These are phyloP conservation scores for Lepilemur septentrionalis DNA, from an alignment of 2,797 vertebrate species.

Conservation along the genomic window DNA sequence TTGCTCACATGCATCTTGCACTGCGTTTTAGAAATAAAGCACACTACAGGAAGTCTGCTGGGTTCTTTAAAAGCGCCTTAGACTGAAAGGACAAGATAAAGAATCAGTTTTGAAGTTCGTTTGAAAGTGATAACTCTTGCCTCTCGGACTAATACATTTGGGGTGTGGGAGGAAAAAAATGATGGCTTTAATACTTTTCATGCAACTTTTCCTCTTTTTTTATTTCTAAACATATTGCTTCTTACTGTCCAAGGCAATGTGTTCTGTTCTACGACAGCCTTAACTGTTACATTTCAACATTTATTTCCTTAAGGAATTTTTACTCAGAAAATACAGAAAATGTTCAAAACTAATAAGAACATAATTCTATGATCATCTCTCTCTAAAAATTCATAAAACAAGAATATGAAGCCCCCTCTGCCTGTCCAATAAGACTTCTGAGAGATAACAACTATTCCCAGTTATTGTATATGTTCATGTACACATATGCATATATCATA, in stretches of 20 bases:
- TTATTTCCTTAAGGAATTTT: slow-evolving; percentile 27
- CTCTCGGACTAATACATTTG: neutral
- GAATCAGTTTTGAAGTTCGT: neutral
- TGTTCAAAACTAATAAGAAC: neutral
- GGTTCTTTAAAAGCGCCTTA: neutral
- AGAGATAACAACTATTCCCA: neutral
- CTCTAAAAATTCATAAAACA: slow-evolving; percentile 14
- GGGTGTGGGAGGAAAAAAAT: neutral
- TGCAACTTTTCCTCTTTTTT: neutral
- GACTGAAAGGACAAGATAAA: neutral
- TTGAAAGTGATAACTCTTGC: neutral
- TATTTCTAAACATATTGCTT: slow-evolving; percentile 15
- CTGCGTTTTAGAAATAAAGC: neutral
- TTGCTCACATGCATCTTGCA: neutral
- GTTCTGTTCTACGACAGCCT: slow-evolving; percentile 1
- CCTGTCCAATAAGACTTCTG: neutral
- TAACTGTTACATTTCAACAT: neutral
- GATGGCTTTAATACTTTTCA: neutral
- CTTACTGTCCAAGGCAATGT: neutral
- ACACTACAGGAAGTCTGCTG: neutral
- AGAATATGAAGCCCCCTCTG: neutral
- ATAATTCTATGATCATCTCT: neutral
- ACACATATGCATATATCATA: neutral
- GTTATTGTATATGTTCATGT: neutral
- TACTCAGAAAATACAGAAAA: slow-evolving; percentile 39